Evolutionary conservation across 2,113 vertebrate genomes (phyloP).

Genomic region (Cynoglossus semilaevis): DNA sequence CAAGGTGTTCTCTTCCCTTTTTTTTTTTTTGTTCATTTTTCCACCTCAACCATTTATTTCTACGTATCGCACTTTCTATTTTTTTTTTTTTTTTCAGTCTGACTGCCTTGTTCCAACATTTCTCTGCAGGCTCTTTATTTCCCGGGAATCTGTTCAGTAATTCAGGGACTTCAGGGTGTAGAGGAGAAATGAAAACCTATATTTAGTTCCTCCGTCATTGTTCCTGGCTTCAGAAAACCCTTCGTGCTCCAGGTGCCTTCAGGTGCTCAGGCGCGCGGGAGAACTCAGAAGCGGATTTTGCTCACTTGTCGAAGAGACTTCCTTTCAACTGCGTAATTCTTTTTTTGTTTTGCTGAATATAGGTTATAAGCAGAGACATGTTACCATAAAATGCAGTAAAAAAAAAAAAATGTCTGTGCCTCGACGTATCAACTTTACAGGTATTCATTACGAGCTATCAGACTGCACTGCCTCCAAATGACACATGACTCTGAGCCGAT

Average conservation of each 20-base stretch:
- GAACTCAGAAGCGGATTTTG: neutral
- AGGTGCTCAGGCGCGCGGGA: neutral
- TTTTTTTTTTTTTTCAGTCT: neutral
- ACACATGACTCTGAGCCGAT: too few relatives aligned
- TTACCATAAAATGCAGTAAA: too few relatives aligned
- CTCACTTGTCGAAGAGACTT: neutral
- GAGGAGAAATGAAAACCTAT: neutral
- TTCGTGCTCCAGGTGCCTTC: constrained; percentile 1
- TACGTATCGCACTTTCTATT: neutral
- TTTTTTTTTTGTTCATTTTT: neutral
- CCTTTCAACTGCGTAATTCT: neutral
- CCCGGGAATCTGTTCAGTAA: neutral
- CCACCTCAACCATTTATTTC: neutral
- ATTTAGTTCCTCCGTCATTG: constrained; percentile 3
- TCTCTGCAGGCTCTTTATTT: neutral
- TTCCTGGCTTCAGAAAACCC: neutral
- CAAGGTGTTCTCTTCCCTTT: neutral
- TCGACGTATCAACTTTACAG: too few relatives aligned
- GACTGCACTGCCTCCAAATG: too few relatives aligned
- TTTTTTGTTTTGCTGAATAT: neutral
- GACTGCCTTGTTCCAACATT: neutral
- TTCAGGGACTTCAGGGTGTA: neutral
- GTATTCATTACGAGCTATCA: too few relatives aligned
- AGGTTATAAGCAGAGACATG: too few relatives aligned
- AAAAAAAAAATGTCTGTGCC: too few relatives aligned